Base-by-base conservation (phyloP, 1,140 invertebrate species). In the Euura lappo region DNA sequence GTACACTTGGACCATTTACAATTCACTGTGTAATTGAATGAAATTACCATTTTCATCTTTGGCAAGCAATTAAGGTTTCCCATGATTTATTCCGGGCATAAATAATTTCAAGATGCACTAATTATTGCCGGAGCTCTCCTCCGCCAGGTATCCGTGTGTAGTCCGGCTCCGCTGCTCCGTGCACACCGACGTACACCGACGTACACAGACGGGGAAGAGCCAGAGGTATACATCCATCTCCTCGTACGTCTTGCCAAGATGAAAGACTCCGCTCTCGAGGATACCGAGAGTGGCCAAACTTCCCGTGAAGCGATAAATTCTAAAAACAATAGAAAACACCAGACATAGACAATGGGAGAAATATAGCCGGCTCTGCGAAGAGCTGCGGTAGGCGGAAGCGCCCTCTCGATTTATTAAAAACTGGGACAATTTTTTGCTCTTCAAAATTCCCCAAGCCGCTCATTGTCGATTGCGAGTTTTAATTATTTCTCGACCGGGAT, bases 281-380 rank as follows among this genome's bases (percentile, higher is more conserved):
- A 60, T 60, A 60, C 51, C 51, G 51, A 60, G 78, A 76, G 75
- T 80, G 75, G 76, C 80, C 81, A 85, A 86, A 86, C 81, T 86
- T 84, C 76, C 84, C 85, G 79, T 85, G 83, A 83, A 85, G 79
- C 82, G 83, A 85, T 86, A 86, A 86, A 86, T 86, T 85, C 78
- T 75, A 81, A 82, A 86, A 86, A 86, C 84, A 86, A 86, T 86
- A 85, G 83, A 80, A 85, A 85, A 85, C 84, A 85, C 82, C 72
- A 71, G 66, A 46, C 77, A 80, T 85, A 85, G 83, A 85, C 83
- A 86, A 86, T 86, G 85, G 84, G 85, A 86, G 82, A 86, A 85
- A 85, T 85, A 81, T 84, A 60, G 51, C 8, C 51, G 8, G 51
- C 3, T 60, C 10, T 60, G 51, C 10, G 28, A 28, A 28, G 28